Evolutionary conservation across 2,888 invertebrate species (phyloP), one percentile per base, ranked within the genome.

Genomic region (Busseola fusca): DNA sequence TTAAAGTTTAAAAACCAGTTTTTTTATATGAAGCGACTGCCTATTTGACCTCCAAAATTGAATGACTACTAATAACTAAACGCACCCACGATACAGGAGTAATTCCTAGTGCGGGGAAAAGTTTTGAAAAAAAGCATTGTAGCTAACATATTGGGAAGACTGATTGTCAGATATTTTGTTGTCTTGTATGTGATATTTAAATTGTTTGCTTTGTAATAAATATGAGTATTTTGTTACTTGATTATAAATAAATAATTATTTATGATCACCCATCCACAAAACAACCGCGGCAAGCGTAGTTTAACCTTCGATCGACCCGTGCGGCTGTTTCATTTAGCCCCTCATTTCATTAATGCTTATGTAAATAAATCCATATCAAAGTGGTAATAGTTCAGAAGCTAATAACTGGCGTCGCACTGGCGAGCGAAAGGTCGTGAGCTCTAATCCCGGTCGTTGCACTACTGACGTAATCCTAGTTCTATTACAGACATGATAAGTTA

Each of bases 401-500:
- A 16, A 45, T 50, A 63, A 30, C 63, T 1, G 34, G 68, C 68
- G 68, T 45, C 54, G 21, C 54, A 71, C 21, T 59, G 59, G 21
- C 70, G 30, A 71, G 40, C 21, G 9, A 50, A 58, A 42, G 72
- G 69, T 69, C 69, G 34, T 69, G 42, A 42, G 72, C 6, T 71
- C 70, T 21, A 58, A 50, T 57, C 50, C 42, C 59, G 59, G 42
- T 52, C 72, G 59, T 71, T 59, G 42, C 72, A 70, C 70, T 25
- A 21, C 0, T 42, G 12, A 59, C 16, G 40, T 70, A 25, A 34
- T 40, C 5, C 16, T 48, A 14, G 3, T 10, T 40, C 4, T 40
- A 3, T 30, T 16, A 12, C n/a, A 40, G n/a, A n/a, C 30, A 21
- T 34, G 30, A 52, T 18, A 18, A 37, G 12, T 40, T 52, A 3